A percentile compares a stretch with the other conserved stretches of the same genome.
Conservation (phyloP, 2,888 invertebrate genomes). For the Lithophane leautieri region DNA sequence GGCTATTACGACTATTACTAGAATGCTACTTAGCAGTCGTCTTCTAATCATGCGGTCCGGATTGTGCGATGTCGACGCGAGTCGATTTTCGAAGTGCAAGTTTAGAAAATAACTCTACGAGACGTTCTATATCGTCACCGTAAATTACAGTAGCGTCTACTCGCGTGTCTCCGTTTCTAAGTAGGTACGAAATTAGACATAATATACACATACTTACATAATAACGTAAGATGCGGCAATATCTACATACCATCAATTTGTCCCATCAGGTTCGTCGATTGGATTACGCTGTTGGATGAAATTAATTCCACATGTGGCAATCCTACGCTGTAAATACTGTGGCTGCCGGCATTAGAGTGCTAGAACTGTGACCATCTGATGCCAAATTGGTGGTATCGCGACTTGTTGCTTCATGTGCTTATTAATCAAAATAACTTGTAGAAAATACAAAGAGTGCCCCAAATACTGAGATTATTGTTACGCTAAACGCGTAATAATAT, state of each 20-base stretch:
- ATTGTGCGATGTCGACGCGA: slow-evolving; percentile 53
- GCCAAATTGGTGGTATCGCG: slow-evolving; percentile 45
- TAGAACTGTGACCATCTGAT: slow-evolving; percentile 49
- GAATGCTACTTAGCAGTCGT: slow-evolving; percentile 36
- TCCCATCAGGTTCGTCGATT: slow-evolving; percentile 36
- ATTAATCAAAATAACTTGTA: slow-evolving; percentile 22
- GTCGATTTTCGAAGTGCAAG: slow-evolving; percentile 48
- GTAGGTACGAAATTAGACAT: slow-evolving; percentile 40
- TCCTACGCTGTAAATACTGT: slow-evolving; percentile 61
- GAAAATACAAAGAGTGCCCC: slow-evolving; percentile 16
- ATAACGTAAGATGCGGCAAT: slow-evolving; percentile 42
- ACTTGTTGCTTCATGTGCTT: slow-evolving; percentile 45
- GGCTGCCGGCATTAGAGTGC: slow-evolving; percentile 58
- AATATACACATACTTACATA: too few relatives aligned
- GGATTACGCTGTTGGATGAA: slow-evolving; percentile 24
- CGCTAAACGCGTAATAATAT: background rate
- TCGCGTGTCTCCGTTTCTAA: slow-evolving; percentile 35
- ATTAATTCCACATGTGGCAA: slow-evolving; percentile 11
- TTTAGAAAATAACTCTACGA: slow-evolving; percentile 44
- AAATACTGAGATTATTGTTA: slow-evolving; percentile 15
- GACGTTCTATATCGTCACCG: slow-evolving; percentile 16
- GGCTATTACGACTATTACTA: slow-evolving; percentile 17
- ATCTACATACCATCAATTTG: slow-evolving; percentile 52
- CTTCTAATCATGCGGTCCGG: slow-evolving; percentile 30
- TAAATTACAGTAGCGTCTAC: slow-evolving; percentile 9